These are phyloP conservation scores for Grantiella picta DNA, from an alignment of 2,113 vertebrate genomes.

Conservation along the genomic window DNA sequence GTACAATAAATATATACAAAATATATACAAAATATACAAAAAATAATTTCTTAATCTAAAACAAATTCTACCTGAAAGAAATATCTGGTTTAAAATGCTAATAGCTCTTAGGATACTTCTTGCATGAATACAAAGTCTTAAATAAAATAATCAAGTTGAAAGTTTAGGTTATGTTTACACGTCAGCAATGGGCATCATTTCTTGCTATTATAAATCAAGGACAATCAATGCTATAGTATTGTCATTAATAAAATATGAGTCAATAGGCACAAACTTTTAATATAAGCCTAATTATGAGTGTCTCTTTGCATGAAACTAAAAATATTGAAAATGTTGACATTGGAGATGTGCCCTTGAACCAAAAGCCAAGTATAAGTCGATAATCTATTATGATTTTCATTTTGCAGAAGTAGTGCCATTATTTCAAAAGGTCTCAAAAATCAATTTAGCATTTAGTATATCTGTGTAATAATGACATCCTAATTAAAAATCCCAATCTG, in stretches of 20 bases:
- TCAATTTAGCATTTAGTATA: slow-evolving; percentile 81
- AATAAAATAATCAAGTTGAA: slow-evolving; percentile 42
- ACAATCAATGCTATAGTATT: slow-evolving; percentile 78
- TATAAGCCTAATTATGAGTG: slow-evolving; percentile 76
- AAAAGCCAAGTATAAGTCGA: slow-evolving; percentile 75
- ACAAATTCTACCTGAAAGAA: background rate
- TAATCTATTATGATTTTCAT: slow-evolving; percentile 92
- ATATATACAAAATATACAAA: no score
- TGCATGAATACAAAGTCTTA: background rate
- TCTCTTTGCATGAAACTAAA: slow-evolving; percentile 75
- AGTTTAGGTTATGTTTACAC: slow-evolving; percentile 2
- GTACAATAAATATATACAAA: no score
- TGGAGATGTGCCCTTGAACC: slow-evolving; percentile 80
- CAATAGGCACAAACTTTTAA: slow-evolving; percentile 78
- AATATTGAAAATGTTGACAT: slow-evolving; percentile 82
- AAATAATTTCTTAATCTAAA: background rate
- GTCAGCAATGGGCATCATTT: slow-evolving; percentile 30
- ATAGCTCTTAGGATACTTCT: background rate
- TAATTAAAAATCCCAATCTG: slow-evolving; percentile 82
- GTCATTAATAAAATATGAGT: slow-evolving; percentile 83
- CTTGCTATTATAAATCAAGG: slow-evolving; percentile 81
- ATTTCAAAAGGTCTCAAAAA: slow-evolving; percentile 81
- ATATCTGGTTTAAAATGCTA: background rate
- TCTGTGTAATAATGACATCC: slow-evolving; percentile 83
- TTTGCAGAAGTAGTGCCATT: slow-evolving; percentile 75